A percentile compares a stretch with the other conserved stretches of the same genome.
Conservation (phyloP, 2,113 vertebrate species). For the Ammodytes dubius region DNA sequence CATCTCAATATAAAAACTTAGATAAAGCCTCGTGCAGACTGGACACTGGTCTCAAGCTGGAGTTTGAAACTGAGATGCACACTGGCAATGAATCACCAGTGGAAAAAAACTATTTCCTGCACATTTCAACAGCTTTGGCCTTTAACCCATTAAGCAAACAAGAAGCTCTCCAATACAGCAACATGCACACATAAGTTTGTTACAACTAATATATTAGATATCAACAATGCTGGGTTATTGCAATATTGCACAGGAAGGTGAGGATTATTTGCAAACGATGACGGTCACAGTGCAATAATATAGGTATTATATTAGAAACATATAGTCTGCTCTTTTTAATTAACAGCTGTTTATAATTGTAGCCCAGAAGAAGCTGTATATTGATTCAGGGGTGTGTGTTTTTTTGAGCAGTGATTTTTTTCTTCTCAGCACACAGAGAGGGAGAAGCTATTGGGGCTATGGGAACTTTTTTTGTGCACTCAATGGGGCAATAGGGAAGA, state of each 20-base stretch:
- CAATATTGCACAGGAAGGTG: not conserved
- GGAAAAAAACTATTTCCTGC: constrained; percentile 63
- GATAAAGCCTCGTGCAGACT: not conserved
- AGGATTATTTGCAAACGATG: constrained; percentile 4
- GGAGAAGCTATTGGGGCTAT: constrained; percentile 45
- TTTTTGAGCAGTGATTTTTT: constrained; percentile 16
- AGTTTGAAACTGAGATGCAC: constrained; percentile 11
- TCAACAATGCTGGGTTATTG: constrained; percentile 7
- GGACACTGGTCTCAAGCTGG: constrained; percentile 1
- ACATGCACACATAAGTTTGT: constrained; percentile 23
- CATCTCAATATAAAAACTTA: not conserved
- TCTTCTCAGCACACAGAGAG: constrained; percentile 28
- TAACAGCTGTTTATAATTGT: not conserved
- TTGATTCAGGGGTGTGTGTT: not conserved
- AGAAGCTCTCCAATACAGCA: constrained; percentile 2
- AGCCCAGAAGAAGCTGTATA: not conserved
- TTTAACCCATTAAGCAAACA: constrained; percentile 67
- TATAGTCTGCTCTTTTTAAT: not conserved
- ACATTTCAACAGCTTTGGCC: constrained; percentile 72
- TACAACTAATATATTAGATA: constrained; percentile 25
- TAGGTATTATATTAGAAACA: not conserved
- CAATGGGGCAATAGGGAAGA: constrained; percentile 14
- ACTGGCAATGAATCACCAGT: constrained; percentile 59
- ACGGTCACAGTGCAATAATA: not conserved
- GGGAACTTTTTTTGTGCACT: constrained; percentile 39